These are phyloP conservation scores for Pycnomerus fuliginosus DNA, from an alignment of 2,888 invertebrate species.

Conservation along the genomic window DNA sequence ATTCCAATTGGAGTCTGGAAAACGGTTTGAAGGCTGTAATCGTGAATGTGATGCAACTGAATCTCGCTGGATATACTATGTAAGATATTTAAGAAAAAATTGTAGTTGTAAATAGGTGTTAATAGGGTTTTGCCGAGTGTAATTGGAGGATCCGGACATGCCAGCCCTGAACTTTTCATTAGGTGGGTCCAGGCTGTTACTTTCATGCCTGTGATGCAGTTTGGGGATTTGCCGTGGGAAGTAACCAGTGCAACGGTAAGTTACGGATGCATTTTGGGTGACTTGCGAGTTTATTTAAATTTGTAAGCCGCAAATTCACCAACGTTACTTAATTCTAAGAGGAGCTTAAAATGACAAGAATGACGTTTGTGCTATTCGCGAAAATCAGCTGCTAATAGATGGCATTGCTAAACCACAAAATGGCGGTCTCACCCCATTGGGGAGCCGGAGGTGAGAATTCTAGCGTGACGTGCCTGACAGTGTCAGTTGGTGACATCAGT, in stretches of 20 bases:
- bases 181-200: slow-evolving; percentile 74
- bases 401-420: too few species aligned
- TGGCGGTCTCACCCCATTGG: too few species aligned
- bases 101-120: background rate
- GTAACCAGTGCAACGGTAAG: slow-evolving; percentile 1
- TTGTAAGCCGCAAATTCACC: too few species aligned
- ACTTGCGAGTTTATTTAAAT: too few species aligned
- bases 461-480: too few species aligned
- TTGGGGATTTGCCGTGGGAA: slow-evolving; percentile 76
- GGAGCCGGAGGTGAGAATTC: too few species aligned
- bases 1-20: slow-evolving; percentile 65
- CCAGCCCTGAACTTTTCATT: slow-evolving; percentile 65
- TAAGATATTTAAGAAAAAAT: slow-evolving; percentile 16
- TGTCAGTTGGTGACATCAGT: too few species aligned
- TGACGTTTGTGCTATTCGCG: too few species aligned
- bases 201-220: slow-evolving; percentile 75
- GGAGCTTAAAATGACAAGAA: too few species aligned
- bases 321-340: too few species aligned
- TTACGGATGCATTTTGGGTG: background rate
- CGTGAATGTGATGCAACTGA: slow-evolving; percentile 65
- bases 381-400: too few species aligned
- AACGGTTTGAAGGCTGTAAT: slow-evolving; percentile 71
- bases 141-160: slow-evolving; percentile 34
- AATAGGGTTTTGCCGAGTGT: slow-evolving; percentile 10
- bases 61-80: slow-evolving; percentile 49